Evolutionary conservation across 2,113 vertebrate genomes (phyloP).

Genomic region (Xenus cinereus): DNA sequence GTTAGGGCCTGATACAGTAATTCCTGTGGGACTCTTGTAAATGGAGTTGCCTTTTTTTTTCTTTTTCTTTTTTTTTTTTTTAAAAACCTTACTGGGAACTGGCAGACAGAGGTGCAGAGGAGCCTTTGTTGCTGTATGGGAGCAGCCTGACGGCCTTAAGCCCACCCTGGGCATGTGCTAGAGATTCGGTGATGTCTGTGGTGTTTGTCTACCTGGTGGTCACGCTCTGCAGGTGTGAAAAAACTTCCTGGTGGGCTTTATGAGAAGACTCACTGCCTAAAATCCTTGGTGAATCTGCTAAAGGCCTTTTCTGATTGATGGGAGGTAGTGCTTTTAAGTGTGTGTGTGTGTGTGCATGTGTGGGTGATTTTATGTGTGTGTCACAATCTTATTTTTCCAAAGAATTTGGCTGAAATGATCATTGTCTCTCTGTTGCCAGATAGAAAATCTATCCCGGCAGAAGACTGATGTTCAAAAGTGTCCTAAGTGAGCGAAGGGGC

Average conservation of each 20-base stretch:
- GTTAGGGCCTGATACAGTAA: constrained; percentile 14
- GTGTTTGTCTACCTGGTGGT: not conserved
- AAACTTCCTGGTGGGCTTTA: constrained; percentile 20
- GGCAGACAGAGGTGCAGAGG: constrained; percentile 29
- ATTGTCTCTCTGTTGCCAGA: constrained; percentile 32
- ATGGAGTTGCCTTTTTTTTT: not conserved
- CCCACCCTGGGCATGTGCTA: constrained; percentile 35
- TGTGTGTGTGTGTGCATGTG: not conserved
- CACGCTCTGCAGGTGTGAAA: constrained; percentile 11
- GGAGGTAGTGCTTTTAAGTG: not conserved
- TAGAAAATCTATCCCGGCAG: not conserved
- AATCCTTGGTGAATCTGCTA: not conserved
- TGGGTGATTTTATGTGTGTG: not conserved
- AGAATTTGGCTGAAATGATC: constrained; percentile 39
- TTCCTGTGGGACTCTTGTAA: constrained; percentile 7
- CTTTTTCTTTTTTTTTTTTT: not conserved
- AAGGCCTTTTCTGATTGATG: not conserved
- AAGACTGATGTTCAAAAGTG: not conserved
- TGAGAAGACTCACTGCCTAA: not conserved
- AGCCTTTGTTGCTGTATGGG: constrained; percentile 41
- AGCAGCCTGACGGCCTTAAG: constrained; percentile 66
- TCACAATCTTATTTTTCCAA: not conserved
- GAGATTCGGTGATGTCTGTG: not conserved
- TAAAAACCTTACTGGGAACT: not conserved
- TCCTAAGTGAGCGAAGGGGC: not conserved